Evolutionary conservation across 2,797 vertebrate genomes (phyloP).

Genomic region (Babyrousa celebensis): DNA sequence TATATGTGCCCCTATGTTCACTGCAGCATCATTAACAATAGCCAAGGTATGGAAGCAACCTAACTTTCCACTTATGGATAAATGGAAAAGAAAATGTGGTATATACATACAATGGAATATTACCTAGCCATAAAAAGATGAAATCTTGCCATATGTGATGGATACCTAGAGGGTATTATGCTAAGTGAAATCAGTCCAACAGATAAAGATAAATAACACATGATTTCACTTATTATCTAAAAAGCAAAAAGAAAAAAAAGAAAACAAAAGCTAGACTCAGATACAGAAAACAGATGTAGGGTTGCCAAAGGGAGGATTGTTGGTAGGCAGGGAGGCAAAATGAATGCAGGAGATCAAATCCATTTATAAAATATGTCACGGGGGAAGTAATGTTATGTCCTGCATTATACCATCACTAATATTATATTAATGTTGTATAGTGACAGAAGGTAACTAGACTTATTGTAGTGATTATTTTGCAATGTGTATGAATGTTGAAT

Average conservation of each 20-base stretch:
- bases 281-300: background rate
- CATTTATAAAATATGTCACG: background rate
- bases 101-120: background rate
- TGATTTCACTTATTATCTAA: background rate
- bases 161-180: background rate
- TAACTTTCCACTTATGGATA: background rate
- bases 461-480: background rate
- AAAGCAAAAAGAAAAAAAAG: background rate
- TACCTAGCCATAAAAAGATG: background rate
- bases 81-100: background rate
- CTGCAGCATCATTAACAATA: background rate
- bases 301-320: background rate
- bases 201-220: background rate
- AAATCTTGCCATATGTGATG: background rate
- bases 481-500: background rate
- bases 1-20: background rate
- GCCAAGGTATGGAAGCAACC: background rate
- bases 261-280: background rate
- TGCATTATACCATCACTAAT: background rate
- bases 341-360: background rate
- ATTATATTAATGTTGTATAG: background rate
- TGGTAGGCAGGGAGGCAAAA: background rate
- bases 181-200: background rate
- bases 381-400: background rate
- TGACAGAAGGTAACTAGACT: background rate